Evolutionary conservation across 2,113 vertebrate genomes (phyloP), one percentile per base, ranked within the genome.

Genomic region (Clarias batrachus): DNA sequence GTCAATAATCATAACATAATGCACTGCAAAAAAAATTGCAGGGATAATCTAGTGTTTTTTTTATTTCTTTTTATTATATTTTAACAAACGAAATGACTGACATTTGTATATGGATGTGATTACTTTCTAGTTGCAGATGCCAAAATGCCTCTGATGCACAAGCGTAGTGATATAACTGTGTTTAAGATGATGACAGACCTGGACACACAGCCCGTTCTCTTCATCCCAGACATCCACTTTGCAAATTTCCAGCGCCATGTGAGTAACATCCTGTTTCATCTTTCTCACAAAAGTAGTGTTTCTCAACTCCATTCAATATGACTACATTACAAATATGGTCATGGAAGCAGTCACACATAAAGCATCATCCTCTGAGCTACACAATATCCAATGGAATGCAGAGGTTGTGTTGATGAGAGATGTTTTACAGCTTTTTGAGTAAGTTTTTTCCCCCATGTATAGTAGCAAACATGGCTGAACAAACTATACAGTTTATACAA

Each of bases 181-280:
- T 99, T 99, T 93, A 99, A 98, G 94, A 96, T 96, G 88, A 96
- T 98, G 91, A 90, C 91, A 0, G 98, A 99, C 82, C 92, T 97
- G 0, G 97, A 98, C 85, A 99, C 97, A 0, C 98, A 99, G 93
- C 98, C 98, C 0, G 97, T 99, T 41, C 98, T 99, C 25, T 99
- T 99, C 92, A 99, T 99, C 56, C 98, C 98, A 0, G 98, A 99
- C 0, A 94, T 99, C 85, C 98, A 99, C 91, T 98, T 98, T 88
- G 94, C 97, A 57, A 96, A 91, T 90, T 96, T 98, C 84, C 98
- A 99, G 92, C 97, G 98, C 68, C 98, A 99, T 0, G 98, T 99
- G 91, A 93, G 97, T 96, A 89, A 27, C 41, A n/a, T 76, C 25
- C 52, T 56, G 52, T 56, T 27, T 78, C 25, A 52, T n/a, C 52